Percentiles rank a stretch among this genome's conserved stretches.
These are phyloP conservation scores for Macaca mulatta DNA, from an alignment of 2,113 vertebrate species.

Conservation along the genomic window DNA sequence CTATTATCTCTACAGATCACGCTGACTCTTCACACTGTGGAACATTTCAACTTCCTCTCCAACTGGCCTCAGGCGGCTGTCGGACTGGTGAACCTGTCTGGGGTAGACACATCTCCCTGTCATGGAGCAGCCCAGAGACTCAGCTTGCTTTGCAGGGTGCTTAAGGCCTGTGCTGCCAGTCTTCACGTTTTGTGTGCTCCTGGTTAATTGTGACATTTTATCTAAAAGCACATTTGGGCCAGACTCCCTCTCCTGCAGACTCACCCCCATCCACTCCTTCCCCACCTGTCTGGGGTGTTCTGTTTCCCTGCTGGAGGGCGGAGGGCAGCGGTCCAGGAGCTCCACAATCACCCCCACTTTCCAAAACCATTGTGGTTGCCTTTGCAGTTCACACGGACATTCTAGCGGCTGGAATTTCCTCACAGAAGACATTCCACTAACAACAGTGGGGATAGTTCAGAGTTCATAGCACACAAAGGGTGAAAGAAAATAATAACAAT, in stretches of 20 bases:
- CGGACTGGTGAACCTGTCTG: conserved; percentile 52
- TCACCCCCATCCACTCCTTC: not conserved
- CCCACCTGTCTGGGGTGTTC: not conserved
- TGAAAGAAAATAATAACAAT: conserved; percentile 36
- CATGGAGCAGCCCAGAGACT: not conserved
- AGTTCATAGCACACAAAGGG: conserved; percentile 59
- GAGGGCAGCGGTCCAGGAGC: not conserved
- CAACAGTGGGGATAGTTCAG: conserved; percentile 61
- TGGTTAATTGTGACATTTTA: not conserved
- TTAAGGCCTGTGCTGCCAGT: not conserved
- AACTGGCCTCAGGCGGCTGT: conserved; percentile 53
- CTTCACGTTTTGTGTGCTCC: not conserved
- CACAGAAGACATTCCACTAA: conserved; percentile 55
- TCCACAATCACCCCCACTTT: not conserved
- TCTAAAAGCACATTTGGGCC: not conserved
- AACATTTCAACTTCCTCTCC: conserved; percentile 56
- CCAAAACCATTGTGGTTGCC: not conserved
- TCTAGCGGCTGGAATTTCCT: conserved; percentile 75
- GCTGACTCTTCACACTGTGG: conserved; percentile 56
- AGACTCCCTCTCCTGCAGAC: not conserved
- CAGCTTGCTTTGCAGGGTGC: accelerated
- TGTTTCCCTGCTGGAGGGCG: not conserved
- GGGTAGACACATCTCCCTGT: conserved; percentile 51
- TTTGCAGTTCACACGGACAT: conserved; percentile 63
- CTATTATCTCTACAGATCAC: conserved; percentile 78